A percentile compares a stretch with the other conserved stretches of the same genome.
Evolutionary conservation across 2,797 vertebrate genomes (phyloP).

Genomic region (Hemibagrus guttatus): DNA sequence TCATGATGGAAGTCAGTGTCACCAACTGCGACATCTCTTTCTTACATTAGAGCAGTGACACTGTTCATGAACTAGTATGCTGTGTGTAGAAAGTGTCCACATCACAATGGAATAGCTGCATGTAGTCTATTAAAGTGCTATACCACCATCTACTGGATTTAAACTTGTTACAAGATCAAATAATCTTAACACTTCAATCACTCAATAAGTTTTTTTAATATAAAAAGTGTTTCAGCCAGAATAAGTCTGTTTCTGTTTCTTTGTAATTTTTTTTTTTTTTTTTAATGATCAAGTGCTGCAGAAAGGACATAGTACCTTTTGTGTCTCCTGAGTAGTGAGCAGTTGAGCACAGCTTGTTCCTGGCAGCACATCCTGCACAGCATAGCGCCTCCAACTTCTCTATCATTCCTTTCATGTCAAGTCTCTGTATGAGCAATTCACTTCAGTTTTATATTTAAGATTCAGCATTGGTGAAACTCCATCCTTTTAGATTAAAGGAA

Average conservation of each 20-base stretch:
- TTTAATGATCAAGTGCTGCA: not conserved
- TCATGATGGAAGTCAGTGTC: too few species aligned
- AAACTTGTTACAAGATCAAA: not conserved
- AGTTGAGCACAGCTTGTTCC: not conserved
- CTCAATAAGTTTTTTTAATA: not conserved
- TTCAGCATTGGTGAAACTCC: not conserved
- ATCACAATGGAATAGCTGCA: not conserved
- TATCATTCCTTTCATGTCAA: not conserved
- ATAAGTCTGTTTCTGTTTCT: too few species aligned
- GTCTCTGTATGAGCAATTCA: not conserved
- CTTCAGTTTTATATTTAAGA: not conserved
- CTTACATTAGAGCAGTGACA: too few species aligned
- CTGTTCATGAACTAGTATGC: too few species aligned
- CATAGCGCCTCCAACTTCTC: not conserved
- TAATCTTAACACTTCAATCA: not conserved
- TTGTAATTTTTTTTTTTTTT: too few species aligned
- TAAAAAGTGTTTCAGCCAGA: not conserved
- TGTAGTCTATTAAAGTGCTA: not conserved
- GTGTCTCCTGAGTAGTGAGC: not conserved
- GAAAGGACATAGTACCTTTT: not conserved
- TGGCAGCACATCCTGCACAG: not conserved
- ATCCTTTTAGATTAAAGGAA: not conserved
- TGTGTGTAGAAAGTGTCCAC: too few species aligned
- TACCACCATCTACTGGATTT: conserved; percentile 32
- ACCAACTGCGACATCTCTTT: too few species aligned